phyloP scores from a whole-genome alignment of 2,888 invertebrate species.

The Alloscopus bannaensis region DNA sequence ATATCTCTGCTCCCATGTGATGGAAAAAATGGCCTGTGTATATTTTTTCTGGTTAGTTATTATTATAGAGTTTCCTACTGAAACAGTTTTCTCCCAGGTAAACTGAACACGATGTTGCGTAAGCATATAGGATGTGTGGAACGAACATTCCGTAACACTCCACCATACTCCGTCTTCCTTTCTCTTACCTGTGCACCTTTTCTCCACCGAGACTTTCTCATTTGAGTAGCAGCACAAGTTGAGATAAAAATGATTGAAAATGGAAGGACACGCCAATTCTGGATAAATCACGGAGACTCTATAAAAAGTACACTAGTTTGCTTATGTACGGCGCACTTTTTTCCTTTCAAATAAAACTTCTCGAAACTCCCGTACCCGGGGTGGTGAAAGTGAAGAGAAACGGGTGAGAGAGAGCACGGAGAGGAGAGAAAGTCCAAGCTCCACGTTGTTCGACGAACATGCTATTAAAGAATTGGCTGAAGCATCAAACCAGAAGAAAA shows the following conservation, averaged over 20 bases:
- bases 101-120: too few species aligned
- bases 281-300: slow-evolving; percentile 71
- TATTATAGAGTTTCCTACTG: too few species aligned
- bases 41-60: too few species aligned
- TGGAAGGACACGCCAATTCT: slow-evolving; percentile 72
- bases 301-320: too few species aligned
- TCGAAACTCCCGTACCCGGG: slow-evolving; percentile 40
- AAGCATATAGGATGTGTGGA: neutral
- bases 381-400: neutral
- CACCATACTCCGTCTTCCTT: too few species aligned
- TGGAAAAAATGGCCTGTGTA: too few species aligned
- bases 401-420: neutral
- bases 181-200: too few species aligned
- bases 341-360: too few species aligned
- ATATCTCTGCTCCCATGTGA: too few species aligned
- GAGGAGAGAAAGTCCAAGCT: slow-evolving; percentile 17
- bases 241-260: slow-evolving; percentile 73
- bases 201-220: too few species aligned
- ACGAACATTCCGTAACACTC: neutral
- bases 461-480: slow-evolving; percentile 20
- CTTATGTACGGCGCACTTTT: too few species aligned
- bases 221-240: slow-evolving; percentile 33
- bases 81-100: too few species aligned
- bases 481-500: slow-evolving; percentile 3
- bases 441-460: neutral